These are phyloP conservation scores for Disparrhopalites patrizii DNA, from an alignment of 2,888 invertebrate genomes.

Conservation along the genomic window DNA sequence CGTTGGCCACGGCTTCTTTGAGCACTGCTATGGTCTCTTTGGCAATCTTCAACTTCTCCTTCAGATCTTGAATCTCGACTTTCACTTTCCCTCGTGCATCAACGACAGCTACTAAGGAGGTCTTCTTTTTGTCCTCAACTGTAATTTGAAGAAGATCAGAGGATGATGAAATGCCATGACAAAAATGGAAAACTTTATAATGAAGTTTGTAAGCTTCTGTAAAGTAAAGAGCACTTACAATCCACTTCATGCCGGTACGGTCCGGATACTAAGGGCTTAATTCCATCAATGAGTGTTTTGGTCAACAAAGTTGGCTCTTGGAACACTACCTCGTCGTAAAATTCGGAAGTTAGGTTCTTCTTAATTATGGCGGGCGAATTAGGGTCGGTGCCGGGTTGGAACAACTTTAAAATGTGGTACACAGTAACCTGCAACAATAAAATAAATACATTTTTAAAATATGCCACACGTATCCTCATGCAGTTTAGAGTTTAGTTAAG, in stretches of 20 bases:
- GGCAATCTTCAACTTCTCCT: constrained; percentile 76
- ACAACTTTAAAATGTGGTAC: constrained; percentile 90
- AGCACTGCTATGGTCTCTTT: constrained; percentile 72
- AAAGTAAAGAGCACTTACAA: constrained; percentile 62
- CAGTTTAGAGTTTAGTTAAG: background rate
- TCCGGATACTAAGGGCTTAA: constrained; percentile 63
- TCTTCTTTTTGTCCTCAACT: constrained; percentile 87
- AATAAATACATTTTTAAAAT: background rate
- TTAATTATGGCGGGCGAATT: constrained; percentile 50
- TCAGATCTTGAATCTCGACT: constrained; percentile 74
- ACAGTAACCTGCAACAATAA: constrained; percentile 68
- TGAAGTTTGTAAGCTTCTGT: too few relatives aligned
- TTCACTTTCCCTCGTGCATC: constrained; percentile 76
- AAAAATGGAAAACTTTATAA: too few relatives aligned
- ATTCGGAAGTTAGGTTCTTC: constrained; percentile 80
- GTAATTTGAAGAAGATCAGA: constrained; percentile 50
- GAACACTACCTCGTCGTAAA: constrained; percentile 93
- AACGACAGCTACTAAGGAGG: constrained; percentile 70
- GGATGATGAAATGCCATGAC: too few relatives aligned
- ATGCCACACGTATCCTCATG: background rate
- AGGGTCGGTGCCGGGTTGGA: constrained; percentile 66
- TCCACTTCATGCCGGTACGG: constrained; percentile 84
- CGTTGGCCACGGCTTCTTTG: constrained; percentile 44
- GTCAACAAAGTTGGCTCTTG: constrained; percentile 85
- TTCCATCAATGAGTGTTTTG: constrained; percentile 77